Evolutionary conservation across 1,140 invertebrate genomes (phyloP), one percentile per base, ranked within the genome.

Genomic region (Drosophila bipectinata): DNA sequence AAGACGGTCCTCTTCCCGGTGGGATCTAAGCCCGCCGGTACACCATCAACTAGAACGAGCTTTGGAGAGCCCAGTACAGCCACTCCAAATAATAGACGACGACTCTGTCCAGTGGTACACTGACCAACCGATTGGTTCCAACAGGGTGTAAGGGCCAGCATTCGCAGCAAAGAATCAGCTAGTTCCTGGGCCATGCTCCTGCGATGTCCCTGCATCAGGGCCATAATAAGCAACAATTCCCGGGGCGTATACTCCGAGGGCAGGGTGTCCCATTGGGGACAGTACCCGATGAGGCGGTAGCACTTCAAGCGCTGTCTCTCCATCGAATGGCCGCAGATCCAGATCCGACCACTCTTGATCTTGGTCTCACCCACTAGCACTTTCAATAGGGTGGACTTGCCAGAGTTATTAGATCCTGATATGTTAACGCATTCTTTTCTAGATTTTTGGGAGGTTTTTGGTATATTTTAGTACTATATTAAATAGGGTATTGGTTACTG

Each of bases 51-150:
- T 7, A 62, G 73, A 3, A 74, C 21, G 1, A 88, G 9, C 5
- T 51, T 0, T 4, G 97, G 97, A 91, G 97, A 95, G 4, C 97
- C 96, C 69, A 97, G 96, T 24, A 98, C 94, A 2, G 97, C 97
- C 61, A 98, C 96, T n/a, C 96, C 97, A 41, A 98, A 96, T 30
- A 95, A 97, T 0, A 98, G 92, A 79, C 97, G 97, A 30, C 97
- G 92, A 90, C 97, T 97, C 93, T 98, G 97, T 1, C 97, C 97
- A 7, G 96, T 96, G 45, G 96, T 97, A 39, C 77, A 88, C 4
- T 30, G 5, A 0, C 24, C 18, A 0, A 77, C 15, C 2, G 53
- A 26, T 9, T 61, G 61, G 1, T 55, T 45, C 32, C 68, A 60
- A 30, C 75, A 64, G 0, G 41, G 18, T 3, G 9, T 28, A 0